These are phyloP conservation scores for Heteropelma amictum DNA, from an alignment of 2,888 invertebrate genomes.

Conservation along the genomic window DNA sequence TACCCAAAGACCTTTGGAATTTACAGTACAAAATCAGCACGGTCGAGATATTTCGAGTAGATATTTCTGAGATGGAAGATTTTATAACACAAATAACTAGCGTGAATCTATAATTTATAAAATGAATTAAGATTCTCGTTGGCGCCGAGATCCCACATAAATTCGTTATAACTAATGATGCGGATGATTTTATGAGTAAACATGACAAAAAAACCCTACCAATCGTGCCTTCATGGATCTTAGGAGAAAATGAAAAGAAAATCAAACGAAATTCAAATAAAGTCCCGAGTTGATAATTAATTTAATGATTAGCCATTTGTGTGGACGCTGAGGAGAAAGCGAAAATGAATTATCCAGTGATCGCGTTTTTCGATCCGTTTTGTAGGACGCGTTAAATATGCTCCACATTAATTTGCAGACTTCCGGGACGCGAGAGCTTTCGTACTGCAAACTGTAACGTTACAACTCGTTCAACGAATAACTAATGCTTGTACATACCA, in stretches of 20 bases:
- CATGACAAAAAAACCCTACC: too few relatives aligned
- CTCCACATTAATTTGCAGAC: conserved; percentile 25
- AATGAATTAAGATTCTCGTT: too few relatives aligned
- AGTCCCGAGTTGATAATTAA: background rate
- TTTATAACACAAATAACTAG: background rate
- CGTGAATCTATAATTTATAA: too few relatives aligned
- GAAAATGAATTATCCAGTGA: conserved; percentile 33
- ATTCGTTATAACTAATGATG: too few relatives aligned
- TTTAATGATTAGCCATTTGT: conserved; percentile 8
- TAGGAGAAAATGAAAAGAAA: too few relatives aligned
- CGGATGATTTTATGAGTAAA: too few relatives aligned
- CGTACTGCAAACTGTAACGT: background rate
- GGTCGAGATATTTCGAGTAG: background rate
- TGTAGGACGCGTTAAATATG: background rate
- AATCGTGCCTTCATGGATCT: too few relatives aligned
- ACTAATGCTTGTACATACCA: background rate
- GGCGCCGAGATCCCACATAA: too few relatives aligned
- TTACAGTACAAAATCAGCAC: too few relatives aligned
- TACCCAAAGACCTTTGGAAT: background rate
- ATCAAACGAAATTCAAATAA: too few relatives aligned
- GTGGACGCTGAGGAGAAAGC: conserved; percentile 36
- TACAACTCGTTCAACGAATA: background rate
- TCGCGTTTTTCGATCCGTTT: conserved; percentile 6
- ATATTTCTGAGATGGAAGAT: background rate
- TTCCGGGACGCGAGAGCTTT: conserved; percentile 5